Base-by-base conservation (phyloP, 2,797 vertebrate species). In the Anisognathus igniventris region DNA sequence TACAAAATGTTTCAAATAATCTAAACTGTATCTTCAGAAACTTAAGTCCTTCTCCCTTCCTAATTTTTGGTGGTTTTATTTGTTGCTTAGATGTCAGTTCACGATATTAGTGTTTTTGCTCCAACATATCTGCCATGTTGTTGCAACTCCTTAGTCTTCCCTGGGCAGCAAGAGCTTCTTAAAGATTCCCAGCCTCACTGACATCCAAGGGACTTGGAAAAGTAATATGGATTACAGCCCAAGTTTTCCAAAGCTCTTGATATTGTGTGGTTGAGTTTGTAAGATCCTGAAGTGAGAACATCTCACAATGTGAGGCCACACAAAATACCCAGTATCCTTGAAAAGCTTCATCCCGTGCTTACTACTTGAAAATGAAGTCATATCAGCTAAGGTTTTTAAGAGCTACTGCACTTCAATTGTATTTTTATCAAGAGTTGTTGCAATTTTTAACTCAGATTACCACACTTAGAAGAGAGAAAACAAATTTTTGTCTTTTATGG, bases 391-490 rank as follows among this genome's bases (percentile, higher is more conserved):
- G 18, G 39, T 50, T 22, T 35, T 0, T 45, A 28, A 66, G 23
- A 7, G 42, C 10, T 44, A 70, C 22, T 23, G 27, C 14, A 27
- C 39, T 83, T 72, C 0, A 0, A 39, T 20, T 23, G 3, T 28
- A 28, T 51, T 93, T 90, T 65, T 82, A 30, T 20, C 60, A 91
- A 40, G 3, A 0, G 6, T 3, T 15, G 0, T 16, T 54, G 16
- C 7, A 37, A 27, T 28, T 77, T 75, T 80, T 6, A 77, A 10
- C 66, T 71, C 48, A 42, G 31, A 54, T 85, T 56, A 67, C 56
- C 64, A 67, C 14, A 40, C 16, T 47, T n/a, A 33, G 7, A 56
- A 51, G 39, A 66, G 33, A 48, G 20, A 68, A 71, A 77, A 71
- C 5, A 18, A 73, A 72, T 35, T 4, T 4, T 6, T 48, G 22